A percentile compares a stretch with the other conserved stretches of the same genome.
These are phyloP conservation scores for Brachionus sp. DNA, from an alignment of 1,140 invertebrate genomes.

Conservation along the genomic window DNA sequence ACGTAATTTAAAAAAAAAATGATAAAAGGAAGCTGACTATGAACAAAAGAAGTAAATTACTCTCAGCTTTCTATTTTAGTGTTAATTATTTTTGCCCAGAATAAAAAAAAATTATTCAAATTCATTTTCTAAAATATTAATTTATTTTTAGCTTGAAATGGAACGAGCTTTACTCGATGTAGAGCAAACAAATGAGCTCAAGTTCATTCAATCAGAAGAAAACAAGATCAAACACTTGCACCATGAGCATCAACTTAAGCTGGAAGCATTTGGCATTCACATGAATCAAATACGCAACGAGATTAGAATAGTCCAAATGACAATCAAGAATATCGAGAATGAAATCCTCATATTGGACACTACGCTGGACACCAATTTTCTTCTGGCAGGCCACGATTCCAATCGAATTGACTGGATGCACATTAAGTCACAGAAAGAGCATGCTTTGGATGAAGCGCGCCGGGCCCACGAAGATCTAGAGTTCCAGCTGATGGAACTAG, in stretches of 20 bases:
- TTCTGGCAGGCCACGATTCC: neutral
- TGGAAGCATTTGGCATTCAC: slow-evolving; percentile 20
- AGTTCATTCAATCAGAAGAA: slow-evolving; percentile 21
- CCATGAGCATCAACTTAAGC: slow-evolving; percentile 16
- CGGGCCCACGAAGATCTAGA: slow-evolving; percentile 38
- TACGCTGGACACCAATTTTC: slow-evolving; percentile 7
- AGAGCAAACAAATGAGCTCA: slow-evolving; percentile 35
- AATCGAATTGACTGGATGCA: neutral
- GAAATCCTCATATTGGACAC: slow-evolving; percentile 36
- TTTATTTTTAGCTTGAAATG: slow-evolving; percentile 36
- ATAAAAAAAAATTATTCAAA: neutral
- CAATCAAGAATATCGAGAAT: slow-evolving; percentile 34
- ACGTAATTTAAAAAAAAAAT: neutral
- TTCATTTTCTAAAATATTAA: neutral
- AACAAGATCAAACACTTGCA: slow-evolving; percentile 20
- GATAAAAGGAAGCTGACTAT: neutral
- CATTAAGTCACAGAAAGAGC: slow-evolving; percentile 1
- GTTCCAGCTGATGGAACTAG: slow-evolving; percentile 44
- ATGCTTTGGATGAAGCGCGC: slow-evolving; percentile 5
- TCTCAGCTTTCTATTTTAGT: neutral
- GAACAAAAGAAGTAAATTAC: neutral
- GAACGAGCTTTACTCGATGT: slow-evolving; percentile 41
- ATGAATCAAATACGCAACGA: slow-evolving; percentile 42
- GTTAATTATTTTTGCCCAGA: neutral
- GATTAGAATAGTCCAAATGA: slow-evolving; percentile 31